These are phyloP conservation scores for Tetrao urogallus DNA, from an alignment of 2,113 vertebrate genomes.

Conservation along the genomic window DNA sequence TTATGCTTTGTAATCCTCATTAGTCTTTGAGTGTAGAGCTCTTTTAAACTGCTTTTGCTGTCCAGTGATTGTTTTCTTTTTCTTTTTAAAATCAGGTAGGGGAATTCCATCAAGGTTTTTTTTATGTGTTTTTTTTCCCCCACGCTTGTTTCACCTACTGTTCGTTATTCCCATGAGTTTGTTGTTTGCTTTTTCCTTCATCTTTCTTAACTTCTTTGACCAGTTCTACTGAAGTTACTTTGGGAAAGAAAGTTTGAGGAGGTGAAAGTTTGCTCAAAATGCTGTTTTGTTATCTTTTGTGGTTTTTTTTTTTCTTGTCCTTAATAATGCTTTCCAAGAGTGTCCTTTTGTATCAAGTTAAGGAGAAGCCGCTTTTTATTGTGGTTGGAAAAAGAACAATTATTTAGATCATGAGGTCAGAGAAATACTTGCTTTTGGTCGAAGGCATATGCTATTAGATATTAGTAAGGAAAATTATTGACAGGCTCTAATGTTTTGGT, in stretches of 20 bases:
- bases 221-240: neutral
- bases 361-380: neutral
- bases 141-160: neutral
- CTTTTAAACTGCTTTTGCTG: neutral
- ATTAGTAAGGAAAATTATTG: constrained; percentile 24
- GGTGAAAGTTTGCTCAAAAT: neutral
- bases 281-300: neutral
- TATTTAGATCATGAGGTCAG: neutral
- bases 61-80: neutral
- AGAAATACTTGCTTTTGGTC: constrained; percentile 30
- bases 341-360: neutral
- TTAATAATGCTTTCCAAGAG: neutral
- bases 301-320: neutral
- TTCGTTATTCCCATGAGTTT: neutral
- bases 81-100: neutral
- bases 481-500: constrained; percentile 28
- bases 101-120: too few relatives aligned
- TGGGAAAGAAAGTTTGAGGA: neutral
- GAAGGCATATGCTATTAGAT: constrained; percentile 4
- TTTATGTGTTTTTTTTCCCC: too few relatives aligned
- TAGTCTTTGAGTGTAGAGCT: neutral
- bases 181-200: neutral
- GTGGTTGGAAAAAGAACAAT: neutral
- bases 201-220: neutral
- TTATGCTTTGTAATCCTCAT: neutral